Evolutionary conservation across 2,888 invertebrate species (phyloP), one percentile per base, ranked within the genome.

Genomic region (Vesta saturnalis): DNA sequence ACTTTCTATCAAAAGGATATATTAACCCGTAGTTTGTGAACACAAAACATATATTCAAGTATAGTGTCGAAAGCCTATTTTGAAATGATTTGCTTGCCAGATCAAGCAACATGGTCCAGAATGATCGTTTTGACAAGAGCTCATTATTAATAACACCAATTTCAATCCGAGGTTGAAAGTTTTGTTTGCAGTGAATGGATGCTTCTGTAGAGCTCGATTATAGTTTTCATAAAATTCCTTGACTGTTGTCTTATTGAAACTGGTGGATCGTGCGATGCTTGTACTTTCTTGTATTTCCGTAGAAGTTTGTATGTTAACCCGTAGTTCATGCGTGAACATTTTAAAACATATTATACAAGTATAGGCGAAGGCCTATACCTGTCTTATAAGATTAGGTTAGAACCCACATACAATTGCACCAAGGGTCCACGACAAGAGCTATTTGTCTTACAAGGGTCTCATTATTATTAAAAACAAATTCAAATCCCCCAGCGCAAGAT

Each of bases 61-160:
- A n/a, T n/a, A n/a, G n/a, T n/a, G n/a, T n/a, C n/a, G n/a, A n/a
- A n/a, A n/a, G n/a, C n/a, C n/a, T n/a, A n/a, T n/a, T 73, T 70
- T 67, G 39, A 63, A 16, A 64, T 62, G 67, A 52, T 49, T 52
- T 46, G 12, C 46, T 22, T 19, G 67, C 60, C 57, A 73, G 39
- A 35, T 61, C 64, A n/a, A 14, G 69, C 61, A 21, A 72, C 39
- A 62, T 74, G 59, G 30, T 74, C 67, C 46, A 75, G 73, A 8
- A 77, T 76, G 16, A 77, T 71, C 8, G 73, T 74, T 69, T 71
- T 75, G 16, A 3, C 54, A 18, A n/a, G 54, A 54, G 6, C 8
- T 54, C 61, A 80, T 60, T 15, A 79, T 73, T 6, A 54, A n/a
- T n/a, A n/a, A n/a, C n/a, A 10, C 4, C 80, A 79, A 73, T 79